A percentile compares a stretch with the other conserved stretches of the same genome.
Evolutionary conservation across 2,888 invertebrate genomes (phyloP).

Genomic region (Leptopilina myrica): DNA sequence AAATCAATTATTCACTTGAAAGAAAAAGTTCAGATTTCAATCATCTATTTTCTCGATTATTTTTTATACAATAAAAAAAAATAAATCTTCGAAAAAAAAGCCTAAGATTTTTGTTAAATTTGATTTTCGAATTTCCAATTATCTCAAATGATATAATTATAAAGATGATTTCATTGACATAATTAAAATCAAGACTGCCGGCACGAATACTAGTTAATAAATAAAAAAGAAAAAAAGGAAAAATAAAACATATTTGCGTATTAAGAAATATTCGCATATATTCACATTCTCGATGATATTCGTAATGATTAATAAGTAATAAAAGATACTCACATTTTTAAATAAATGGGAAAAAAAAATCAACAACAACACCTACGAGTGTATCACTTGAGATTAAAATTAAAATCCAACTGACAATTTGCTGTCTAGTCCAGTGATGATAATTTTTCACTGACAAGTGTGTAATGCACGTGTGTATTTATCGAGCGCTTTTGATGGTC

Average conservation of each 20-base stretch:
- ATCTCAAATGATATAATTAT: not conserved
- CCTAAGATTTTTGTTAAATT: too few relatives aligned
- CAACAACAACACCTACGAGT: not conserved
- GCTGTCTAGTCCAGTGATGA: slow-evolving; percentile 2
- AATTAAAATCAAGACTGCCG: not conserved
- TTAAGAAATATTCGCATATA: too few relatives aligned
- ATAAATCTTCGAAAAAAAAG: too few relatives aligned
- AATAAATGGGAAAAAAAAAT: not conserved
- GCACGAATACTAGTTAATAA: not conserved
- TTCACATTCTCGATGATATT: too few relatives aligned
- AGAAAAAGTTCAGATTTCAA: too few relatives aligned
- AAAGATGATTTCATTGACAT: not conserved
- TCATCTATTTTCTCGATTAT: too few relatives aligned
- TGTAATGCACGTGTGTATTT: slow-evolving; percentile 28
- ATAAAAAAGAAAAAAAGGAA: not conserved
- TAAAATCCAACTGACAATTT: slow-evolving; percentile 9
- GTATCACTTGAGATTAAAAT: not conserved
- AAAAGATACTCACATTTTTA: slow-evolving; percentile 20
- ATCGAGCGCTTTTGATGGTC: slow-evolving; percentile 19
- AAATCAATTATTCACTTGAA: too few relatives aligned
- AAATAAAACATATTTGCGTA: not conserved
- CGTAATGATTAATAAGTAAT: not conserved
- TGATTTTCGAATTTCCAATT: too few relatives aligned
- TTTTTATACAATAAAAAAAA: too few relatives aligned
- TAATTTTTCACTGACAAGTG: slow-evolving; percentile 10